Evolutionary conservation across 2,888 invertebrate genomes (phyloP).

Genomic region (Hermaeophaga mercurialis): DNA sequence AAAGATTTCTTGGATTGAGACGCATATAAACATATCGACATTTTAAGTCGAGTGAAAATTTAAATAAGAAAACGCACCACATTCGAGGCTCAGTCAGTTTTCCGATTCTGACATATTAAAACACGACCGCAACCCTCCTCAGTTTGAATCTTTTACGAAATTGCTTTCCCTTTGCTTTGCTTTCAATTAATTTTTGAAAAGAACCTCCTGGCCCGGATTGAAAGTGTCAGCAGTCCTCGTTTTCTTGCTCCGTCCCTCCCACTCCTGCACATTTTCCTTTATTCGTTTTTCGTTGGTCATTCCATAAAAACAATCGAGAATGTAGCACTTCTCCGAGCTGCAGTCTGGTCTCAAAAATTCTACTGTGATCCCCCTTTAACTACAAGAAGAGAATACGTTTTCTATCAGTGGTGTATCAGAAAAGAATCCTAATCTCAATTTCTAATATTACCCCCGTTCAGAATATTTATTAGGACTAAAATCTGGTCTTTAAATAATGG

Average conservation of each 20-base stretch:
- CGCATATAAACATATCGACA: neutral
- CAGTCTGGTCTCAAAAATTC: slow-evolving; percentile 6
- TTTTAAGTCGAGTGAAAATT: neutral
- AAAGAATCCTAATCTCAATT: too few relatives aligned
- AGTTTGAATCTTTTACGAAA: slow-evolving; percentile 18
- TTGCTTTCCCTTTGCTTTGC: slow-evolving; percentile 20
- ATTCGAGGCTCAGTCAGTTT: neutral
- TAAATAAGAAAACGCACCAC: neutral
- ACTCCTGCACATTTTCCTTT: neutral
- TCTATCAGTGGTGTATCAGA: neutral
- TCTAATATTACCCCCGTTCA: too few relatives aligned
- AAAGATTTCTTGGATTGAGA: neutral
- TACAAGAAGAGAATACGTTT: neutral
- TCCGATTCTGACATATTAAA: slow-evolving; percentile 15
- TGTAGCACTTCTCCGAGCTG: neutral
- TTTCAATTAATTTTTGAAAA: slow-evolving; percentile 24
- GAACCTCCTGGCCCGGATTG: slow-evolving; percentile 15
- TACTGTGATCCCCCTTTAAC: neutral
- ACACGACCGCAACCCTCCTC: slow-evolving; percentile 5
- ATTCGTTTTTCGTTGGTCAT: slow-evolving; percentile 8
- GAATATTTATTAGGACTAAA: too few relatives aligned
- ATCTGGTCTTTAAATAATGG: too few relatives aligned
- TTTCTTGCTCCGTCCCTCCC: neutral
- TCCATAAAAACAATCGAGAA: slow-evolving; percentile 12
- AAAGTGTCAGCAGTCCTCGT: slow-evolving; percentile 10